Conservation (phyloP, 2,797 vertebrate genomes). For the Hylomyscus alleni region DNA sequence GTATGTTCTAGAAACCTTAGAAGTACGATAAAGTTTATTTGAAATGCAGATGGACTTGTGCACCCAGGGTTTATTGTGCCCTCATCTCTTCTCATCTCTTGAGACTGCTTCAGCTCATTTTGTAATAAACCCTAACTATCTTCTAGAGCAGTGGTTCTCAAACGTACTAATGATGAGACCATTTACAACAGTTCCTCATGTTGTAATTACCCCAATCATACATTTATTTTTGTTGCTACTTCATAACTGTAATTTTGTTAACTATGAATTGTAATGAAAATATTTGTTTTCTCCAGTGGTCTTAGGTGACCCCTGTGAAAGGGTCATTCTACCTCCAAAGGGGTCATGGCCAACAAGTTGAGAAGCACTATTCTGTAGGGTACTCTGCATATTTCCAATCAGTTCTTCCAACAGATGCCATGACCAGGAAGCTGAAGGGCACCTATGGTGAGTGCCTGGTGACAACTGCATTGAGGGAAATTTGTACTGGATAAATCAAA, state of each 20-base stretch:
- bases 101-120: not conserved
- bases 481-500: not conserved
- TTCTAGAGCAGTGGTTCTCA: not conserved
- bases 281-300: not conserved
- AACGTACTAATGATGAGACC: not conserved
- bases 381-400: not conserved
- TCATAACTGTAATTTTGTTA: not conserved
- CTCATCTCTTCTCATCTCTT: not conserved
- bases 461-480: slow-evolving; percentile 25
- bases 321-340: not conserved
- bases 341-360: not conserved
- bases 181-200: not conserved
- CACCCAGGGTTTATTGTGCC: not conserved
- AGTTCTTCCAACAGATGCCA: not conserved
- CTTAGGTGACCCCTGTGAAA: not conserved
- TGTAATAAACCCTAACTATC: not conserved
- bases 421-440: not conserved
- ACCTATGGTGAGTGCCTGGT: not conserved
- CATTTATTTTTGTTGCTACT: not conserved
- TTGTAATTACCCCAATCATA: too few species aligned
- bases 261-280: not conserved
- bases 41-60: not conserved
- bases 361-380: not conserved
- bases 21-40: not conserved
- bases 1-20: not conserved